Percentiles rank a stretch among this genome's conserved stretches.
Conservation (phyloP, 2,888 invertebrate species). For the Tiphia femorata region DNA sequence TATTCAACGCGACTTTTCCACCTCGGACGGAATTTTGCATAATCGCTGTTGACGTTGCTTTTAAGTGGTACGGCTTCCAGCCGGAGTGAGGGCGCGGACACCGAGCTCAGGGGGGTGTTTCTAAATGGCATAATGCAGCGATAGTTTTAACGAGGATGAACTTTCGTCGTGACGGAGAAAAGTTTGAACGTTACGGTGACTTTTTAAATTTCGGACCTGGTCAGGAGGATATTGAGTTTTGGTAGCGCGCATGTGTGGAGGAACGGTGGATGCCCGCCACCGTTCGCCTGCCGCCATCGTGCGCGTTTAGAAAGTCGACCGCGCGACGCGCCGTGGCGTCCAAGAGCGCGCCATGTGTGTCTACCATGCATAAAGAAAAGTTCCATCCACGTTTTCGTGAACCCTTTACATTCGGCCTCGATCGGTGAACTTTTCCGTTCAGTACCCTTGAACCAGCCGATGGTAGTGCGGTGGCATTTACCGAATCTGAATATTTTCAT, state of each 20-base stretch:
- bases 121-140: conserved; percentile 19
- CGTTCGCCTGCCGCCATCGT: too few species aligned
- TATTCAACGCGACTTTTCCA: conserved; percentile 12
- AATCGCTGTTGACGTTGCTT: conserved; percentile 22
- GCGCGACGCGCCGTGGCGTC: too few species aligned
- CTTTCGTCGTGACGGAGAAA: conserved; percentile 4
- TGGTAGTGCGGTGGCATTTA: too few species aligned
- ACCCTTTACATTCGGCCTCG: too few species aligned
- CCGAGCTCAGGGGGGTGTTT: not conserved
- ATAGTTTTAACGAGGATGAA: conserved; percentile 15
- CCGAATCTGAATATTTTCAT: too few species aligned
- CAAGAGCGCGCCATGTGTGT: too few species aligned
- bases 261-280: too few species aligned
- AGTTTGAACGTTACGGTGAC: conserved; percentile 13
- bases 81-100: not conserved
- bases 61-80: conserved; percentile 13
- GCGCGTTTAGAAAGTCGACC: too few species aligned
- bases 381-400: too few species aligned
- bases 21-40: conserved; percentile 21
- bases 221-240: not conserved
- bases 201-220: conserved; percentile 6
- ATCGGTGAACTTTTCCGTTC: too few species aligned
- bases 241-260: not conserved
- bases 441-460: too few species aligned
- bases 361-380: too few species aligned